Conservation (phyloP, 2,888 invertebrate genomes). For the Lottia gigantea region DNA sequence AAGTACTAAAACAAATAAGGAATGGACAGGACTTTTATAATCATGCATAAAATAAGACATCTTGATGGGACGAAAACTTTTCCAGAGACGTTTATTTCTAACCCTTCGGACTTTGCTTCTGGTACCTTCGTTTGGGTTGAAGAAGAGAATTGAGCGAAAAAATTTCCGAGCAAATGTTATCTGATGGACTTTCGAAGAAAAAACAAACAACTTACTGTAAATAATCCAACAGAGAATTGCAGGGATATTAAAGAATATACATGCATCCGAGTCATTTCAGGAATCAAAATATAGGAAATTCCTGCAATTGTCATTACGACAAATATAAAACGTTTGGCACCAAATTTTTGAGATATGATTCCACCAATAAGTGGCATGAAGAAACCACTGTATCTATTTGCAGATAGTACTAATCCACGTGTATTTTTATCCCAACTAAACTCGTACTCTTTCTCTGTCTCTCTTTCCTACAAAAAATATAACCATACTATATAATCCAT, state of each 20-base stretch:
- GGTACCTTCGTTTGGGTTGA: too few relatives aligned
- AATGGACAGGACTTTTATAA: too few relatives aligned
- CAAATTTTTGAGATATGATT: slow-evolving; percentile 1
- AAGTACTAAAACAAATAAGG: too few relatives aligned
- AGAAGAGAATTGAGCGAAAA: too few relatives aligned
- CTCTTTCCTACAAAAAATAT: too few relatives aligned
- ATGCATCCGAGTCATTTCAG: not conserved
- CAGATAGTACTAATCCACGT: slow-evolving; percentile 10
- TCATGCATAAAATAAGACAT: too few relatives aligned
- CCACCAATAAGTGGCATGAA: slow-evolving; percentile 8
- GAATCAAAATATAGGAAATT: not conserved
- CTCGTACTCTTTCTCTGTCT: not conserved
- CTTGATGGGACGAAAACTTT: too few relatives aligned
- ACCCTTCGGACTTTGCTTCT: too few relatives aligned
- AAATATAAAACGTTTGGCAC: not conserved
- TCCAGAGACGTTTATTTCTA: too few relatives aligned
- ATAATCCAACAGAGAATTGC: not conserved
- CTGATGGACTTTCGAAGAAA: not conserved
- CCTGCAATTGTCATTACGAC: not conserved
- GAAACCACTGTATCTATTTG: not conserved
- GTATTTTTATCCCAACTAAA: slow-evolving; percentile 15
- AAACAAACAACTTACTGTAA: not conserved
- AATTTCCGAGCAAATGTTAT: too few relatives aligned
- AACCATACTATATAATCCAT: too few relatives aligned
- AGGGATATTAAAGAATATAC: not conserved